Evolutionary conservation across 2,113 vertebrate genomes (phyloP).

Genomic region (Stercorarius parasiticus): DNA sequence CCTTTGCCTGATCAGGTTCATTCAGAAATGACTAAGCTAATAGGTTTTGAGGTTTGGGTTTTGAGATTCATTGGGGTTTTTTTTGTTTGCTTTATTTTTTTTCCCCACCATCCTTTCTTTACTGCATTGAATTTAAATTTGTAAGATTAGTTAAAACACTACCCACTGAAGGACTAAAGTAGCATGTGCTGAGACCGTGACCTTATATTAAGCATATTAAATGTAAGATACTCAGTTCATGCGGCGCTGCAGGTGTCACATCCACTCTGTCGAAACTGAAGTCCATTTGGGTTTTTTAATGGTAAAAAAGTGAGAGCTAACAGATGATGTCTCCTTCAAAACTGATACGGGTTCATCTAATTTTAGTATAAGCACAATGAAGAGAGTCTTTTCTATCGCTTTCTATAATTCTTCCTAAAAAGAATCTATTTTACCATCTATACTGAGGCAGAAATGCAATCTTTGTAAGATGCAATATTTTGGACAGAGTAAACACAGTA

Average conservation of each 20-base stretch:
- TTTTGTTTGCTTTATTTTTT: not conserved
- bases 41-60: not conserved
- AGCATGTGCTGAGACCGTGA: not conserved
- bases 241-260: not conserved
- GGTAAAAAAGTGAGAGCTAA: not conserved
- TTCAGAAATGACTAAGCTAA: not conserved
- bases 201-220: not conserved
- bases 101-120: not conserved
- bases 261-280: not conserved
- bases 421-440: slow-evolving; percentile 20
- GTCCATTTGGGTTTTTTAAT: not conserved
- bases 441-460: slow-evolving; percentile 52
- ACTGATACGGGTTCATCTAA: not conserved
- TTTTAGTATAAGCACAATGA: slow-evolving; percentile 11
- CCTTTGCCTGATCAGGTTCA: not conserved
- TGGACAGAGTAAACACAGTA: slow-evolving; percentile 58
- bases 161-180: not conserved
- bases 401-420: slow-evolving; percentile 31
- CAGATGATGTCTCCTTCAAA: not conserved
- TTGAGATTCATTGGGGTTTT: not conserved
- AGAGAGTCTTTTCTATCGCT: not conserved
- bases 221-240: not conserved
- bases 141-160: not conserved
- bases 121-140: not conserved
- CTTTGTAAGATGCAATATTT: slow-evolving; percentile 50